Percentiles rank a stretch among this genome's conserved stretches.
Evolutionary conservation across 2,113 vertebrate species (phyloP).

Genomic region (Elephas maximus): DNA sequence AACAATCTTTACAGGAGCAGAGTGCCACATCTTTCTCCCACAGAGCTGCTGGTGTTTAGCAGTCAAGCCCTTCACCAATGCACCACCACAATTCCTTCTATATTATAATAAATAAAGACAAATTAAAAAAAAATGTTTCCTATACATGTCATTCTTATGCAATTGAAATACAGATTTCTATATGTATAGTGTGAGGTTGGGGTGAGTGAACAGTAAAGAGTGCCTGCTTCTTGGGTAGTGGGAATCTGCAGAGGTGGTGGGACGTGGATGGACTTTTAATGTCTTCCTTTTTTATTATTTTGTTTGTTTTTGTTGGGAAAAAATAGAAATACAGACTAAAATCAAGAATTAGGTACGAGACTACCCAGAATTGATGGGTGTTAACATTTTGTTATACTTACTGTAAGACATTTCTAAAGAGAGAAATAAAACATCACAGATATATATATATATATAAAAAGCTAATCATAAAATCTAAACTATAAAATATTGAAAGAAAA

Average conservation of each 20-base stretch:
- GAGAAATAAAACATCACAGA: neutral
- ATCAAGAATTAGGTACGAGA: neutral
- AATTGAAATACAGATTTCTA: neutral
- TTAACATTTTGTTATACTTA: neutral
- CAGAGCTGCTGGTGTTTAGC: too few relatives aligned
- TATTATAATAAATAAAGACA: neutral
- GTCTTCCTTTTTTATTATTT: neutral
- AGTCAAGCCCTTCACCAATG: too few relatives aligned
- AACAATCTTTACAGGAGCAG: too few relatives aligned
- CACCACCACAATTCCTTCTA: too few relatives aligned
- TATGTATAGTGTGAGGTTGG: too few relatives aligned
- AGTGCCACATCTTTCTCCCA: too few relatives aligned
- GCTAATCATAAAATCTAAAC: neutral
- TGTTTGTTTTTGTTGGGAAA: neutral
- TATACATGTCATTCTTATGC: neutral
- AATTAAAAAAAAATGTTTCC: neutral
- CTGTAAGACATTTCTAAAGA: neutral
- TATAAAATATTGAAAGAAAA: constrained; percentile 42
- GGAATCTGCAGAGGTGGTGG: neutral
- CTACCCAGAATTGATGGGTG: neutral
- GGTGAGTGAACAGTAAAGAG: rapidly evolving
- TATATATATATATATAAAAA: neutral
- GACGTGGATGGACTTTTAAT: neutral
- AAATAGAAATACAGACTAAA: neutral
- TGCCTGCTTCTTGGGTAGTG: too few relatives aligned